Percentiles rank a stretch among this genome's conserved stretches.
Conservation (phyloP, 2,113 vertebrate genomes). For the Dipodomys stephensi region DNA sequence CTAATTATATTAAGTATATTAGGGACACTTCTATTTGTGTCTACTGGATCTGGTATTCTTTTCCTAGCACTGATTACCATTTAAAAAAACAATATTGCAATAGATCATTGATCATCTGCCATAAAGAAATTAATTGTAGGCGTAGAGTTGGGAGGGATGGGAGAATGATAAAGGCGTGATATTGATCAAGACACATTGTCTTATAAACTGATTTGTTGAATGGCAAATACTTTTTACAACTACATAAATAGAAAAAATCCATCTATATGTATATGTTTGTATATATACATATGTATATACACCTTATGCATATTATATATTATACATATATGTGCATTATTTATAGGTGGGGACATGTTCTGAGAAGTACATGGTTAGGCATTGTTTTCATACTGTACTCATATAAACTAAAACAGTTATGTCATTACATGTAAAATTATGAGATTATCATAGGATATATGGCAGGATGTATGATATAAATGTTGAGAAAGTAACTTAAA, state of each 20-base stretch:
- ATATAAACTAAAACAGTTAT: background rate
- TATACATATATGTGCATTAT: background rate
- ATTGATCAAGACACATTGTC: no score
- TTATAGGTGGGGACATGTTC: background rate
- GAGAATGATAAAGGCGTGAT: no score
- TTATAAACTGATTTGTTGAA: no score
- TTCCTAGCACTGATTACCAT: background rate
- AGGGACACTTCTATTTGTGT: background rate
- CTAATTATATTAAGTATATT: background rate
- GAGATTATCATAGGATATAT: background rate
- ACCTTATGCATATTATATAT: no score
- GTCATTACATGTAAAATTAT: background rate
- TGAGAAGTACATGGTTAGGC: background rate
- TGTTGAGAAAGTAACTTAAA: slow-evolving; percentile 29
- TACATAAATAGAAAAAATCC: no score
- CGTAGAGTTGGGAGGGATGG: no score
- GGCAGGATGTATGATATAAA: background rate
- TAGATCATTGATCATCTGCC: background rate
- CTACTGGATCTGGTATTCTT: background rate
- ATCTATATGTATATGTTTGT: no score
- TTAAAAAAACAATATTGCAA: background rate
- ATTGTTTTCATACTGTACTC: background rate
- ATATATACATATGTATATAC: no score
- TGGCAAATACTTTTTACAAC: no score
- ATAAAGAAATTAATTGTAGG: background rate